phyloP scores from a whole-genome alignment of 2,888 invertebrate genomes.

The Horisme vitalbata region DNA sequence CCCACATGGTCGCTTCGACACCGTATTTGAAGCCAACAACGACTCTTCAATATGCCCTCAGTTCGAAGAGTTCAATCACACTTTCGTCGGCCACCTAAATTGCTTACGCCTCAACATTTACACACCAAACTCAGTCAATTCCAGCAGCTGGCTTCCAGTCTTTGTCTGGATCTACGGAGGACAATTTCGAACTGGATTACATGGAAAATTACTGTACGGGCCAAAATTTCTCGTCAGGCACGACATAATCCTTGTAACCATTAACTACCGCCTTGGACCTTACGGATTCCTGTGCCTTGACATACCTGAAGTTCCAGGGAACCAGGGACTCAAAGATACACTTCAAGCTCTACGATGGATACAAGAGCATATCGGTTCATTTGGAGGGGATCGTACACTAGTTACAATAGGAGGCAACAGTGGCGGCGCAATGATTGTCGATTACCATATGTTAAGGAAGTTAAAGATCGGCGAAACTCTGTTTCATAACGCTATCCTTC shows the following conservation, averaged over 20 bases:
- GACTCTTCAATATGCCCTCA: constrained; percentile 57
- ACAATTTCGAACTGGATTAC: constrained; percentile 41
- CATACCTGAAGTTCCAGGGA: constrained; percentile 46
- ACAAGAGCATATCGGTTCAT: constrained; percentile 55
- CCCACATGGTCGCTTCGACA: constrained; percentile 47
- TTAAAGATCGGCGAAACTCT: constrained; percentile 31
- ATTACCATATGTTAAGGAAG: constrained; percentile 44
- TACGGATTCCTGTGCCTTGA: constrained; percentile 64
- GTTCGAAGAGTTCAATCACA: constrained; percentile 46
- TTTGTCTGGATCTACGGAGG: constrained; percentile 60
- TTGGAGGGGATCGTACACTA: constrained; percentile 56
- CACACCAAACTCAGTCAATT: too few relatives aligned
- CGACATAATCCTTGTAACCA: too few relatives aligned
- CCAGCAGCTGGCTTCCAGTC: too few relatives aligned
- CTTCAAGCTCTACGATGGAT: too few relatives aligned
- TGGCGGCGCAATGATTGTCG: too few relatives aligned
- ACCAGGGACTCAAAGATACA: too few relatives aligned
- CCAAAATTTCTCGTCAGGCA: constrained; percentile 49
- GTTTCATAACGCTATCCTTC: too few relatives aligned
- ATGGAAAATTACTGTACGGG: constrained; percentile 44
- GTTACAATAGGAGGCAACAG: constrained; percentile 61
- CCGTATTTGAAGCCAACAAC: too few relatives aligned
- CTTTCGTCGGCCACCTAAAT: too few relatives aligned
- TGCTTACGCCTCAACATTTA: too few relatives aligned
- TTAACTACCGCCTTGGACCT: constrained; percentile 61